Conservation (phyloP, 2,113 vertebrate species). For the Nycticorax nycticorax region DNA sequence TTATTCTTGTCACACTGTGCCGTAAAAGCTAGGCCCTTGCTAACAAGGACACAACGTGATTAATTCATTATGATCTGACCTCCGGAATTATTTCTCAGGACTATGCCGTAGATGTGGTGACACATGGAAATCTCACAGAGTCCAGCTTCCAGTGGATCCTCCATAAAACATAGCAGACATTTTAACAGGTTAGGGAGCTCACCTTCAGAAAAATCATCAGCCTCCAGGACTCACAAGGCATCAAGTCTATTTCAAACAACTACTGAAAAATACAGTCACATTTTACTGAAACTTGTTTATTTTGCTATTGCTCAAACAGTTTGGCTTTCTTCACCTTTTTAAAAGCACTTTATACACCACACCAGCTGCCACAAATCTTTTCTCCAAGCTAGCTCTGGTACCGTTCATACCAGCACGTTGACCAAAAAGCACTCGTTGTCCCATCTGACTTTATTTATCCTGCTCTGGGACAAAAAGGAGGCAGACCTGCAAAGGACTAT, state of each 20-base stretch:
- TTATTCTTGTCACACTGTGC: neutral
- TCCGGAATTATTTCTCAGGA: neutral
- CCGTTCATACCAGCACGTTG: fast-evolving
- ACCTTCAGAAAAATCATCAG: neutral
- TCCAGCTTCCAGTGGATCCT: neutral
- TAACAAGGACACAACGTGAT: neutral
- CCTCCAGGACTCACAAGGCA: neutral
- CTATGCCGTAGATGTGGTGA: neutral
- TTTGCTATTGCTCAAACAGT: neutral
- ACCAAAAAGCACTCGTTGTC: neutral
- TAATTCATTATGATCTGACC: neutral
- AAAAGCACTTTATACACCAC: neutral
- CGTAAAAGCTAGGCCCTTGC: neutral
- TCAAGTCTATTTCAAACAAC: neutral
- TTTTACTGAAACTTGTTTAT: neutral
- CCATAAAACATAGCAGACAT: neutral
- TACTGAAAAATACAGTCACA: neutral
- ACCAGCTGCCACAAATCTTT: neutral
- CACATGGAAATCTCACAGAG: neutral
- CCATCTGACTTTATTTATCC: neutral
- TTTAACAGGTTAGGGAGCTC: neutral
- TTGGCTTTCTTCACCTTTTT: neutral
- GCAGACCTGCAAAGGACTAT: neutral
- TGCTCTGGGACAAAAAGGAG: neutral
- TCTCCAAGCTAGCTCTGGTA: neutral